Base-by-base conservation (phyloP, 2,797 vertebrate genomes). In the Pantherophis vulpinus region DNA sequence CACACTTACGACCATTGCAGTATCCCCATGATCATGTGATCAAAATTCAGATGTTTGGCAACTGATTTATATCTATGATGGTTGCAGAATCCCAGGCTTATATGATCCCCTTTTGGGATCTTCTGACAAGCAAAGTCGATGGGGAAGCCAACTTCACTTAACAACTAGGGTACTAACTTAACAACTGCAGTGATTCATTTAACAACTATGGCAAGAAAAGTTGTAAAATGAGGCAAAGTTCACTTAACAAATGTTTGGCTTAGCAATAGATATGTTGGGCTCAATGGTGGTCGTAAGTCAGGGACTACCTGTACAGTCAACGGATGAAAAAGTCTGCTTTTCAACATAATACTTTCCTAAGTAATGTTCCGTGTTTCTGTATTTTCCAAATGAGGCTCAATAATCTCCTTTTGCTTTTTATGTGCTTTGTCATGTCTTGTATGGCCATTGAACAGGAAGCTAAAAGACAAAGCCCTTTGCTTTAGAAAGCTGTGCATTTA, bases 321-420 rank as follows among this genome's bases (percentile, higher is more conserved):
- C 14, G 11, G n/a, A 51, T 51, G 74, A 61, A 61, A 89, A 56
- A 63, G 25, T n/a, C 58, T 18, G 13, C 54, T 37, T 83, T 27
- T 90, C 55, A 86, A 92, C 4, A 47, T 70, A 90, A 10, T 60
- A 59, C 63, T 87, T 92, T 92, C 56, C 83, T 86, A 93, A 90
- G 93, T 56, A 91, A 32, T 54, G 13, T 87, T 86, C 87, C 47
- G 27, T 23, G 56, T 1, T 10, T 0, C 25, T 79, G 55, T 92
- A 9, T 93, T 94, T 93, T 94, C 92, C 89, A 83, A 83, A 51
- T 47, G 29, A 42, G 42, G 37, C 11, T 20, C 88, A 25, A 13
- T 61, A 55, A 83, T 86, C 74, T 83, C 12, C 16, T 79, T 54
- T 61, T 79, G 66, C n/a, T 74, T 91, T 91, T 70, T 91, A 63